These are phyloP conservation scores for Adineta ricciae DNA, from an alignment of 2,888 invertebrate species.

Conservation along the genomic window DNA sequence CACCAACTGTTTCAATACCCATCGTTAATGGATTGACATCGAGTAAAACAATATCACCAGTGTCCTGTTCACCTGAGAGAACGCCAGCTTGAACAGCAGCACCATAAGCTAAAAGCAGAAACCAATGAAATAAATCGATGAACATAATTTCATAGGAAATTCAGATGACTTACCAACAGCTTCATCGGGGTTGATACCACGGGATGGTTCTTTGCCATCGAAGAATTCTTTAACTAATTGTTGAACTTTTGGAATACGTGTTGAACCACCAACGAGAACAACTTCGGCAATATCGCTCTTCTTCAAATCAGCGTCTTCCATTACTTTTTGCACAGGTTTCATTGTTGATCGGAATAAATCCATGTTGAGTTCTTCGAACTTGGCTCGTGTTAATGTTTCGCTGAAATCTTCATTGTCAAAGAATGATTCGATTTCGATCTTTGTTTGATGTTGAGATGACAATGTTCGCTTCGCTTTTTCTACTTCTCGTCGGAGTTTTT, in stretches of 20 bases:
- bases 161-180: conserved; percentile 58
- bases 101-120: conserved; percentile 73
- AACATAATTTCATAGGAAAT: no score
- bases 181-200: conserved; percentile 97
- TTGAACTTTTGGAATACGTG: conserved; percentile 92
- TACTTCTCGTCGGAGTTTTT: conserved; percentile 49
- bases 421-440: conserved; percentile 36
- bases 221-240: conserved; percentile 62
- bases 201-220: conserved; percentile 88
- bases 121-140: no score
- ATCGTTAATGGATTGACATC: conserved; percentile 96
- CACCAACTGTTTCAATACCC: conserved; percentile 98
- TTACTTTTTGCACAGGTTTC: conserved; percentile 84
- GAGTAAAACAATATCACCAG: conserved; percentile 80
- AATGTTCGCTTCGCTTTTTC: conserved; percentile 48
- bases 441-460: conserved; percentile 35
- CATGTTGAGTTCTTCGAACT: conserved; percentile 96
- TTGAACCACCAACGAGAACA: conserved; percentile 94
- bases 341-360: conserved; percentile 68
- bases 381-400: conserved; percentile 89
- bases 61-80: conserved; percentile 88
- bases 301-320: conserved; percentile 95
- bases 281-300: conserved; percentile 97
- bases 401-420: conserved; percentile 59
- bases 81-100: conserved; percentile 97